A percentile compares a stretch with the other conserved stretches of the same genome.
Conservation (phyloP, 2,888 invertebrate species). For the Quadroppia sp. region DNA sequence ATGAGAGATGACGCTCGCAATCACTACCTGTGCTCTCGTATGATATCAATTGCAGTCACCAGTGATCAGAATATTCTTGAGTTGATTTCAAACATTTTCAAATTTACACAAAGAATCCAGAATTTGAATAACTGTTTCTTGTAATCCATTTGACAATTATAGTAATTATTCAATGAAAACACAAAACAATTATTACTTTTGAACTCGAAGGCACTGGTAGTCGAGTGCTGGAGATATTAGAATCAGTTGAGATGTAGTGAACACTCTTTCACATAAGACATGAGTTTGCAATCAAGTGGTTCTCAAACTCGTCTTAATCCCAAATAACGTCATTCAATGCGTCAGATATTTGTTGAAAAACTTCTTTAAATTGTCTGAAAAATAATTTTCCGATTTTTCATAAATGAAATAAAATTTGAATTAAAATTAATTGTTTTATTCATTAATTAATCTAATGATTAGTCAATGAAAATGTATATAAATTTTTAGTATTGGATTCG, state of each 20-base stretch:
- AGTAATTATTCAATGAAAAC: background rate
- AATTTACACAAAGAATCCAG: too few relatives aligned
- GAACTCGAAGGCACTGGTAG: background rate
- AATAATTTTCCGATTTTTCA: background rate
- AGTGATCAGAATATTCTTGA: slow-evolving; percentile 6
- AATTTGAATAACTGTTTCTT: background rate
- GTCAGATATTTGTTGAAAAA: slow-evolving; percentile 20
- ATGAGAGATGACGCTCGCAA: slow-evolving; percentile 10
- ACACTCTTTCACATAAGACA: slow-evolving; percentile 1
- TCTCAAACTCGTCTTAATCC: slow-evolving; percentile 9
- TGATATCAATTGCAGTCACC: background rate
- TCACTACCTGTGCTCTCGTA: background rate
- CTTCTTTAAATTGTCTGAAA: background rate
- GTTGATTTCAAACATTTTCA: too few relatives aligned
- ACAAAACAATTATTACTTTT: background rate
- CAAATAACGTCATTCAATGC: slow-evolving; percentile 2
- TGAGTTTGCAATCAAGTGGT: background rate
- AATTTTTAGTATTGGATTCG: background rate
- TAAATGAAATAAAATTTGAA: too few relatives aligned
- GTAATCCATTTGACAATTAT: slow-evolving; percentile 13
- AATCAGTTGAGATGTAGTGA: background rate
- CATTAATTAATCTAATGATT: too few relatives aligned
- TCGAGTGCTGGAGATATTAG: background rate
- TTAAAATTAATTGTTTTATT: too few relatives aligned
- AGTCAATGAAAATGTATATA: too few relatives aligned